Evolutionary conservation across 2,888 invertebrate species (phyloP).

Genomic region (Dinocampus coccinellae): DNA sequence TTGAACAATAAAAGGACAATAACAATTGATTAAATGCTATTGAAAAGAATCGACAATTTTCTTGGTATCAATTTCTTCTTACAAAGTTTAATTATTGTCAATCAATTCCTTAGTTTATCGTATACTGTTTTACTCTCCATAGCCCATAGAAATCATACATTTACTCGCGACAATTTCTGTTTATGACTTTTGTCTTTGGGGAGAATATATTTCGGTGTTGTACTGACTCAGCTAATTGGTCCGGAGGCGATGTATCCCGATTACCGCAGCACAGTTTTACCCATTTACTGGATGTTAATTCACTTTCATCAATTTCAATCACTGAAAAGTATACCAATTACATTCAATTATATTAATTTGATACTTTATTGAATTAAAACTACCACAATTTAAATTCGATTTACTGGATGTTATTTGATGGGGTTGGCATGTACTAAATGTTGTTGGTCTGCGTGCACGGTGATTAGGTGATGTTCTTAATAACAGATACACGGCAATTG

Average conservation of each 20-base stretch:
- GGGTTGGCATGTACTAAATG: constrained; percentile 58
- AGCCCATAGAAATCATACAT: background rate
- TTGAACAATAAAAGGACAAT: background rate
- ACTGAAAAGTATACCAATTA: constrained; percentile 42
- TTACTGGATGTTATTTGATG: constrained; percentile 60
- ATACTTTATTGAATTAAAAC: background rate
- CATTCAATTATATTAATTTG: background rate
- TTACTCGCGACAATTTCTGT: background rate
- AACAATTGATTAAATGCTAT: background rate
- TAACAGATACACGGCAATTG: constrained; percentile 60
- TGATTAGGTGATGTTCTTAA: constrained; percentile 54
- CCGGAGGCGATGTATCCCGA: constrained; percentile 50
- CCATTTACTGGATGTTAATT: constrained; percentile 55
- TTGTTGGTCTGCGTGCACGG: constrained; percentile 59
- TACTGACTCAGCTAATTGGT: constrained; percentile 59
- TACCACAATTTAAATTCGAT: too few species aligned
- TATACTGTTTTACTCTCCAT: background rate
- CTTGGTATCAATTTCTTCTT: background rate
- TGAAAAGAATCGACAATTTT: background rate
- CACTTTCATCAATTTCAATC: constrained; percentile 57
- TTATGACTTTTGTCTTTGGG: background rate
- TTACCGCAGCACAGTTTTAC: constrained; percentile 59
- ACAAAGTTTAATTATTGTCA: background rate
- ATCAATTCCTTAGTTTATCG: background rate
- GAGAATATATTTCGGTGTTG: constrained; percentile 5